Percentiles rank a stretch among this genome's conserved stretches.
Evolutionary conservation across 2,888 invertebrate genomes (phyloP).

Genomic region (Patella ulyssiponensis): DNA sequence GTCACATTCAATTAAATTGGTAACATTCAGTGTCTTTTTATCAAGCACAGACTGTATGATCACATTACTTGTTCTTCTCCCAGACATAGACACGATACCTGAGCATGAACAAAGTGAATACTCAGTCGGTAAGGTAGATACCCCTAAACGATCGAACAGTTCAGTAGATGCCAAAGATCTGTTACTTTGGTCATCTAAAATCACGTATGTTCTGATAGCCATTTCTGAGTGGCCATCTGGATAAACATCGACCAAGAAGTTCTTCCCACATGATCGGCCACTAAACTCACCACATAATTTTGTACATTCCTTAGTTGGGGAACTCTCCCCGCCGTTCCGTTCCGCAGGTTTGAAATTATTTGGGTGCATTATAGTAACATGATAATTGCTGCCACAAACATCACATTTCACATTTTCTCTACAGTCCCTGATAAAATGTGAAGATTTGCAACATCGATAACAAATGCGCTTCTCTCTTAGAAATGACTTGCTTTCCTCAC

Average conservation of each 20-base stretch:
- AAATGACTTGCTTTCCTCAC: constrained; percentile 20
- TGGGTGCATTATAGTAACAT: constrained; percentile 30
- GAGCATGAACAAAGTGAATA: constrained; percentile 34
- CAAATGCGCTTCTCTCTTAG: constrained; percentile 25
- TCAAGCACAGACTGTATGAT: constrained; percentile 22
- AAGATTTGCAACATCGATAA: constrained; percentile 30
- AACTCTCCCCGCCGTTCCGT: constrained; percentile 13
- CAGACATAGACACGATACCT: constrained; percentile 26
- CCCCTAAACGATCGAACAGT: constrained; percentile 22
- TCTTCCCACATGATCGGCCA: constrained; percentile 28
- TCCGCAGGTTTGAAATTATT: neutral
- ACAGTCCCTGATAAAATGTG: constrained; percentile 25
- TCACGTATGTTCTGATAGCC: constrained; percentile 20
- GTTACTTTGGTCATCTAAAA: constrained; percentile 37
- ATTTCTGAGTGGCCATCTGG: constrained; percentile 18
- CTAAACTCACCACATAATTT: constrained; percentile 20
- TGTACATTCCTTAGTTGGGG: constrained; percentile 8
- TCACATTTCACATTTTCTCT: constrained; percentile 26
- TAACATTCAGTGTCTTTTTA: neutral
- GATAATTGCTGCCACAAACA: constrained; percentile 30
- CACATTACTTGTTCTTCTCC: constrained; percentile 22
- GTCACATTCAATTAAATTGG: constrained; percentile 13
- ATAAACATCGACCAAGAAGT: constrained; percentile 20
- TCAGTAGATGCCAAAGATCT: constrained; percentile 27
- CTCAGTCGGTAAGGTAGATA: neutral